These are phyloP conservation scores for Zhuqinia jingwanae DNA, from an alignment of 2,888 invertebrate genomes.

Conservation along the genomic window DNA sequence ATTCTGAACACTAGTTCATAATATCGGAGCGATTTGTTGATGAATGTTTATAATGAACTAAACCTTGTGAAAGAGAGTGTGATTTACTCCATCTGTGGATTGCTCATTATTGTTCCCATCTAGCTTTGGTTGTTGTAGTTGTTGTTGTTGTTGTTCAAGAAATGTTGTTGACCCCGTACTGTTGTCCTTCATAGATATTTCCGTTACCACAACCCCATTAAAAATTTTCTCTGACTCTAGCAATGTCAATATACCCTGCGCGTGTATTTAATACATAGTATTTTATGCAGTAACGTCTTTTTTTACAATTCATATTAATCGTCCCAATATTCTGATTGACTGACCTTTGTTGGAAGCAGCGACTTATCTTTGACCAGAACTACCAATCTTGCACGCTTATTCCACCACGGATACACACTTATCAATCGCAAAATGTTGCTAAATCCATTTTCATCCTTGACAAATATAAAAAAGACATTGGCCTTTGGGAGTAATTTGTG, in stretches of 20 bases:
- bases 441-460: slow-evolving; percentile 76
- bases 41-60: no score
- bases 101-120: no score
- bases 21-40: no score
- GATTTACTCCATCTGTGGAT: no score
- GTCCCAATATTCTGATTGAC: no score
- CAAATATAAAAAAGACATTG: slow-evolving; percentile 76
- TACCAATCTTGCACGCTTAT: slow-evolving; percentile 70
- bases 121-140: background rate
- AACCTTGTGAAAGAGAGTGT: no score
- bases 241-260: slow-evolving; percentile 75
- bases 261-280: background rate
- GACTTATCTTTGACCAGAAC: slow-evolving; percentile 76
- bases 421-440: slow-evolving; percentile 69
- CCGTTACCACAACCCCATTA: slow-evolving; percentile 77
- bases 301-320: no score
- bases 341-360: slow-evolving; percentile 75
- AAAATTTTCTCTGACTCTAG: slow-evolving; percentile 75
- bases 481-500: slow-evolving; percentile 76
- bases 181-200: slow-evolving; percentile 66
- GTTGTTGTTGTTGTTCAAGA: slow-evolving; percentile 16
- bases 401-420: slow-evolving; percentile 70
- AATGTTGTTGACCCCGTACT: slow-evolving; percentile 2
- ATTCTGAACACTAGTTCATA: no score
- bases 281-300: no score